Percentiles rank a stretch among this genome's conserved stretches.
Evolutionary conservation across 2,113 vertebrate genomes (phyloP).

Genomic region (Entelurus aequoreus): DNA sequence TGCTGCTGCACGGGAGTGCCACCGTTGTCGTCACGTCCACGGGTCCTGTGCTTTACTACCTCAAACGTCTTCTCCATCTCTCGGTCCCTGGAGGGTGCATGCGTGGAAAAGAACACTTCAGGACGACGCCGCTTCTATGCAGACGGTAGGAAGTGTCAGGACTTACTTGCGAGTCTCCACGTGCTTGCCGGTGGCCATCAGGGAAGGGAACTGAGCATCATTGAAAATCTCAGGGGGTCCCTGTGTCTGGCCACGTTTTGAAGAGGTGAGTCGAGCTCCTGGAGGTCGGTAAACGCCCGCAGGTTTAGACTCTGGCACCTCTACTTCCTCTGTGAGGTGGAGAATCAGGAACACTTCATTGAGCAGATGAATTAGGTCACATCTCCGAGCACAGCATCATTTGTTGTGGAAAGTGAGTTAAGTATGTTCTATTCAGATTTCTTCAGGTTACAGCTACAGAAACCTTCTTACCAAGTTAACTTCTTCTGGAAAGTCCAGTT

Average conservation of each 20-base stretch:
- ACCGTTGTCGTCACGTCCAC: constrained; percentile 85
- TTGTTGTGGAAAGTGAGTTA: no score
- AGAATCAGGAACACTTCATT: no score
- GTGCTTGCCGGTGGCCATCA: constrained; percentile 91
- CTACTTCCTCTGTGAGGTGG: constrained; percentile 59
- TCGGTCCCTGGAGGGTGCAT: constrained; percentile 77
- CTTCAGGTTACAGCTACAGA: no score
- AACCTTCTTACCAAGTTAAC: no score
- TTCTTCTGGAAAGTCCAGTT: no score
- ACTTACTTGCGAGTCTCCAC: constrained; percentile 93
- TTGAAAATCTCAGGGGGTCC: constrained; percentile 94
- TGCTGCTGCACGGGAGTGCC: constrained; percentile 83
- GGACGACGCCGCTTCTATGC: not conserved
- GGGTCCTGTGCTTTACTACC: constrained; percentile 95
- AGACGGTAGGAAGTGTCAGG: not conserved
- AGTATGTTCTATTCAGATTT: no score
- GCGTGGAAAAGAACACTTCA: not conserved
- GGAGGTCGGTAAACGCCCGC: constrained; percentile 92
- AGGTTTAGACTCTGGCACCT: constrained; percentile 80
- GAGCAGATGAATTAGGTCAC: no score
- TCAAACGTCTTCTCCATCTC: constrained; percentile 99
- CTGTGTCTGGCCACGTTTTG: constrained; percentile 73
- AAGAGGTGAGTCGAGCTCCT: constrained; percentile 79
- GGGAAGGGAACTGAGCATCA: constrained; percentile 91
- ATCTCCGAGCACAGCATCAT: no score